Percentiles rank a stretch among this genome's conserved stretches.
phyloP scores from a whole-genome alignment of 2,888 invertebrate species.

The Watsonalla cultraria region DNA sequence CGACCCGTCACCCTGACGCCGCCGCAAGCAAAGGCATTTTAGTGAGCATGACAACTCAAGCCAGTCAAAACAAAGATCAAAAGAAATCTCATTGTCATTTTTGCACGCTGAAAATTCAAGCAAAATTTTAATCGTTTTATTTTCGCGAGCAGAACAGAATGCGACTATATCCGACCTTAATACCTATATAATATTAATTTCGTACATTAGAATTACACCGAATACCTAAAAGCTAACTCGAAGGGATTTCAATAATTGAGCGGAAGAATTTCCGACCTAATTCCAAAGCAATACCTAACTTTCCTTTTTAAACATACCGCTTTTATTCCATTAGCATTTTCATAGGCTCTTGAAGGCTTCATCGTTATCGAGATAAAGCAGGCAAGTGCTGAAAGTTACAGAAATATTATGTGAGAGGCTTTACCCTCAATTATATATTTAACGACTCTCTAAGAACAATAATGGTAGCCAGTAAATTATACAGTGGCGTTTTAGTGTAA shows the following conservation, averaged over 20 bases:
- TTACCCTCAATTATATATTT: constrained; percentile 29
- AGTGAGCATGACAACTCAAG: no score
- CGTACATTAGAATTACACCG: no score
- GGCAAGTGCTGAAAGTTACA: constrained; percentile 27
- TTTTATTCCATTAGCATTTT: constrained; percentile 59
- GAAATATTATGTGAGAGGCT: constrained; percentile 24
- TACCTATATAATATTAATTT: no score
- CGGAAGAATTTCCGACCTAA: not conserved
- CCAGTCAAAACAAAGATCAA: no score
- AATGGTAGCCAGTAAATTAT: not conserved
- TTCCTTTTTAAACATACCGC: constrained; percentile 39
- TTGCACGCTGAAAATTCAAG: no score
- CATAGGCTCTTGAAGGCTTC: constrained; percentile 44
- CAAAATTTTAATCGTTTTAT: no score
- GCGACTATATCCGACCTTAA: no score
- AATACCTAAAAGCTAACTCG: no score
- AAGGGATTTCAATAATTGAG: not conserved
- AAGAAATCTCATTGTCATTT: no score
- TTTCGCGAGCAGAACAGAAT: no score
- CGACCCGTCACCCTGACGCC: no score
- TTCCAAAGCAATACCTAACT: constrained; percentile 8
- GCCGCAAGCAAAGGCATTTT: no score
- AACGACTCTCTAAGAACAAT: not conserved
- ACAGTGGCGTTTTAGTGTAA: not conserved
- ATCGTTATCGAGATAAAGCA: constrained; percentile 42